Percentiles rank a stretch among this genome's conserved stretches.
These are phyloP conservation scores for Eidolon dupreanum DNA, from an alignment of 2,797 vertebrate species.

Conservation along the genomic window DNA sequence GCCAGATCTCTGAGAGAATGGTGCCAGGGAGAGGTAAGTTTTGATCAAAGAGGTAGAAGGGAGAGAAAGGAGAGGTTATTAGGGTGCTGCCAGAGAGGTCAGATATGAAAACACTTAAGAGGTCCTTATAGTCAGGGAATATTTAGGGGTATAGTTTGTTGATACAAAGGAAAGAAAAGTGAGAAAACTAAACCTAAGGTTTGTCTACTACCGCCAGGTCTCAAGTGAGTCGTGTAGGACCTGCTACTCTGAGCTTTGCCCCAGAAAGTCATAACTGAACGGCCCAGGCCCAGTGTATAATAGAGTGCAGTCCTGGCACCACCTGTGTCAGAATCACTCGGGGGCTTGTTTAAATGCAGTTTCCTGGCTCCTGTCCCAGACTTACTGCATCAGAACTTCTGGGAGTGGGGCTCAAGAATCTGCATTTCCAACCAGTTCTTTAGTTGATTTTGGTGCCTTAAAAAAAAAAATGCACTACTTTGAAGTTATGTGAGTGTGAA, in stretches of 20 bases:
- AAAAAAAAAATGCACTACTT: neutral
- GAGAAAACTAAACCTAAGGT: neutral
- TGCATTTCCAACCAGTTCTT: neutral
- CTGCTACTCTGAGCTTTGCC: neutral
- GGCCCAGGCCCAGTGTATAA: neutral
- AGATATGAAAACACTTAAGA: neutral
- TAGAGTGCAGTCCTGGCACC: neutral
- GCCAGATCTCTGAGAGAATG: neutral
- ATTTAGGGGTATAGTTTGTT: neutral
- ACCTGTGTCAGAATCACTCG: neutral
- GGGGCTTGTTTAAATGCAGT: neutral
- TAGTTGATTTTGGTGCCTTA: neutral
- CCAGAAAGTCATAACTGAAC: neutral
- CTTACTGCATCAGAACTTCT: neutral
- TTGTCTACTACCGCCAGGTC: neutral
- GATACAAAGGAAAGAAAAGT: neutral
- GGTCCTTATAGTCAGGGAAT: neutral
- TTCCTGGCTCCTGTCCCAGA: neutral
- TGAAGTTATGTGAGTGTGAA: neutral
- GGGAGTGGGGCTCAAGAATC: neutral
- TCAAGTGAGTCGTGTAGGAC: fast-evolving
- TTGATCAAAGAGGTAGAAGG: neutral
- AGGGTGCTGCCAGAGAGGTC: neutral
- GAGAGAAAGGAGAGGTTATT: neutral
- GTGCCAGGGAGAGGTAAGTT: neutral